Percentiles rank a stretch among this genome's conserved stretches.
Evolutionary conservation across 1,140 invertebrate species (phyloP).

Genomic region (Drosophila bocki): DNA sequence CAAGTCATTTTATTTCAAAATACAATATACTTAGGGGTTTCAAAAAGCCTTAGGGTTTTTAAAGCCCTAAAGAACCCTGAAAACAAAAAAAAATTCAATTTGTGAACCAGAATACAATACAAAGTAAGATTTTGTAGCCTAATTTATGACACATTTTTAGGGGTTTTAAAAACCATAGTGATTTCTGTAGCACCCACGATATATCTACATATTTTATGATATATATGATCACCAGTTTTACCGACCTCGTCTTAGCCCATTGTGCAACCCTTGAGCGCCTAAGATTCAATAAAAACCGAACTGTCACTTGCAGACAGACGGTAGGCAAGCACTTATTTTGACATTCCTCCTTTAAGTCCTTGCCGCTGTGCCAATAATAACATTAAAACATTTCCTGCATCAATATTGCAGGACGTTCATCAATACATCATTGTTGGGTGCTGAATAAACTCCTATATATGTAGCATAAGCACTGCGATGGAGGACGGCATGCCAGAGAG

Average conservation of each 20-base stretch:
- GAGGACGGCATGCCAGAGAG: slow-evolving; percentile 56
- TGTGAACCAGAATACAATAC: too few relatives aligned
- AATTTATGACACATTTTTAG: not conserved
- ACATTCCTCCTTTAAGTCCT: not conserved
- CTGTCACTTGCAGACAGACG: slow-evolving; percentile 66
- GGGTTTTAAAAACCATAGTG: not conserved
- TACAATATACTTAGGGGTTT: too few relatives aligned
- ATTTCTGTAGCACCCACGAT: not conserved
- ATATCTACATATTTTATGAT: not conserved
- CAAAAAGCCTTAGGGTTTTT: too few relatives aligned
- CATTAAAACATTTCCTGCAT: slow-evolving; percentile 82
- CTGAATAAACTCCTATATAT: slow-evolving; percentile 8
- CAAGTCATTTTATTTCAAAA: too few relatives aligned
- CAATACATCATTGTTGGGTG: slow-evolving; percentile 63
- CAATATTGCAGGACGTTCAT: slow-evolving; percentile 80
- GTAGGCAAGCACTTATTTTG: slow-evolving; percentile 1
- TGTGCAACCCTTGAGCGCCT: slow-evolving; percentile 63
- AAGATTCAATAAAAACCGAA: slow-evolving; percentile 78
- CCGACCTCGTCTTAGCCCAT: slow-evolving; percentile 35
- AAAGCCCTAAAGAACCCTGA: too few relatives aligned
- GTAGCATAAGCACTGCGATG: slow-evolving; percentile 9
- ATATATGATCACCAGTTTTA: not conserved
- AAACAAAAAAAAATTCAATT: too few relatives aligned
- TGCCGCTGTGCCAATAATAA: slow-evolving; percentile 65
- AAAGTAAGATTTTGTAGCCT: not conserved